These are phyloP conservation scores for Pangasius larnaudii DNA, from an alignment of 2,797 vertebrate genomes.

Conservation along the genomic window DNA sequence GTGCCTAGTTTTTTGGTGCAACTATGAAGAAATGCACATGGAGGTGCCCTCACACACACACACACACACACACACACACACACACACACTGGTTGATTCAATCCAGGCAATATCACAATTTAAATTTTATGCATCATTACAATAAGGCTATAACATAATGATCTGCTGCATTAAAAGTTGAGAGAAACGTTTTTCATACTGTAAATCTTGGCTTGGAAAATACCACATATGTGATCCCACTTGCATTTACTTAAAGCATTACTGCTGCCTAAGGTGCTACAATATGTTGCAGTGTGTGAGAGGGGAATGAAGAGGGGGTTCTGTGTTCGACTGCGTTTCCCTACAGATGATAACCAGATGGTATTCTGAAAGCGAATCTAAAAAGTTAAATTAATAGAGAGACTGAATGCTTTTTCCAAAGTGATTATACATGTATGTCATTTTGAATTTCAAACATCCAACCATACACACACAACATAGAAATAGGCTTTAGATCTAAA, in stretches of 20 bases:
- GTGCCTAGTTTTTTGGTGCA: background rate
- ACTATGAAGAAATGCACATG: background rate
- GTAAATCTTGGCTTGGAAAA: background rate
- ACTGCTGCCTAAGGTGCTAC: background rate
- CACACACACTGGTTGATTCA: background rate
- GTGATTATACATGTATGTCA: background rate
- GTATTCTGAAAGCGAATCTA: background rate
- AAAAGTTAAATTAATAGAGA: background rate
- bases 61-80: background rate
- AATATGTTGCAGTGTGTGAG: background rate
- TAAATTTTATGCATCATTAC: background rate
- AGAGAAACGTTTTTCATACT: background rate
- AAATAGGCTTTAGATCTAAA: background rate
- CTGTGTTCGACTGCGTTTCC: background rate
- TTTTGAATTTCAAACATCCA: background rate
- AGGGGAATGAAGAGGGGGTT: background rate
- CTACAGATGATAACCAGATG: background rate
- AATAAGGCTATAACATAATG: background rate
- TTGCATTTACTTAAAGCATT: background rate
- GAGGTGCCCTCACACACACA: too few relatives aligned
- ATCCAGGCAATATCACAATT: background rate
- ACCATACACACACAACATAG: background rate
- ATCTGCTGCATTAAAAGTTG: too few relatives aligned
- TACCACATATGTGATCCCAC: background rate
- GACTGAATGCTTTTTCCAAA: background rate